Evolutionary conservation across 2,888 invertebrate species (phyloP), one percentile per base, ranked within the genome.

Genomic region (Nomada ferruginata): DNA sequence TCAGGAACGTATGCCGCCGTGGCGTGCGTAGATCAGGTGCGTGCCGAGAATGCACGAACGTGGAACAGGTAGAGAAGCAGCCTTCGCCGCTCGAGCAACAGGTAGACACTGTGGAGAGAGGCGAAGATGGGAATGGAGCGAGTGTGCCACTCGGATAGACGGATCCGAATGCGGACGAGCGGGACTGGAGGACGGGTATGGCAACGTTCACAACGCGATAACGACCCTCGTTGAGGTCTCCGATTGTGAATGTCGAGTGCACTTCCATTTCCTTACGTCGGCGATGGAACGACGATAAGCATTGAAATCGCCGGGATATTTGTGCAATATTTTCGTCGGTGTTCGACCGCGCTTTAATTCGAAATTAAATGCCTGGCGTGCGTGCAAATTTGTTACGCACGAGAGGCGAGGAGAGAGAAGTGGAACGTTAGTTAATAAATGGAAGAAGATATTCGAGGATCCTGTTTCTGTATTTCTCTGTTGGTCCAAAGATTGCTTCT

Each of bases 51-150:
- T 29, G n/a, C 15, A 53, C 55, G 52, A 55, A 42, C 52, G 63
- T 42, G 59, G 18, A 80, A 47, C 79, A 85, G 88, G 85, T 82
- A 82, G 64, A 75, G 66, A 55, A 20, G 61, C 70, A 79, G 83
- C 83, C 87, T 88, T 90, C 85, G 83, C 85, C 61, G 82, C 61
- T 82, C 88, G 91, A 91, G 91, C 91, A 91, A 92, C 91, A 91
- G 91, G 92, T 91, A 92, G 90, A 88, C 20, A 90, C 90, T 89
- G 90, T 80, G 74, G 85, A 88, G 83, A 80, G 87, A 85, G 85
- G 78, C 80, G 84, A 79, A 82, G 86, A 86, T 85, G 85, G 84
- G 86, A 85, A 84, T 70, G 85, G 83, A 86, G 68, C 80, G 85
- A 85, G 82, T 83, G 83, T 81, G 79, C 76, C 84, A 77, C 83